These are phyloP conservation scores for Smutsia temminckii DNA, from an alignment of 2,797 vertebrate genomes.

Conservation along the genomic window DNA sequence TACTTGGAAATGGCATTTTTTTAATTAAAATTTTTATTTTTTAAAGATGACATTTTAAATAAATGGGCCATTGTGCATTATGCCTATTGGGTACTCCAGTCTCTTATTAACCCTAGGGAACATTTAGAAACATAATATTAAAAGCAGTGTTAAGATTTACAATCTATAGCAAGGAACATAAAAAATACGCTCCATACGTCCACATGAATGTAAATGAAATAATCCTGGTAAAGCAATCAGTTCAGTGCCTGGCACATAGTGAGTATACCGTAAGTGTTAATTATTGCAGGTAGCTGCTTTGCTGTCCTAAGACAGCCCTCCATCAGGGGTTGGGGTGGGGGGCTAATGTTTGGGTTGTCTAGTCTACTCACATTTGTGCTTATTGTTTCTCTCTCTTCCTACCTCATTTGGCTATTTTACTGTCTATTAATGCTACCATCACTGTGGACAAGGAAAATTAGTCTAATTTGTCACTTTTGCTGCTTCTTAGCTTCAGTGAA, in stretches of 20 bases:
- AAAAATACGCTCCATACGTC: background rate
- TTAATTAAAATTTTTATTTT: conserved; percentile 66
- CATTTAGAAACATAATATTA: conserved; percentile 57
- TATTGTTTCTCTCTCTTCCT: background rate
- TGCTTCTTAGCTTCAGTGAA: background rate
- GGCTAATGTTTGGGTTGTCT: background rate
- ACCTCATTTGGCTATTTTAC: conserved; percentile 1
- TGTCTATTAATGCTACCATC: conserved; percentile 45
- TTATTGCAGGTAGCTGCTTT: background rate
- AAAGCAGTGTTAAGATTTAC: conserved; percentile 60
- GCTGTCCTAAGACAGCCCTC: background rate
- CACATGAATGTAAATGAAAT: background rate
- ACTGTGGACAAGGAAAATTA: background rate
- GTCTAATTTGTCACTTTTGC: background rate
- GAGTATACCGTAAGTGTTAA: fast-evolving
- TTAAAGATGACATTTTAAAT: conserved; percentile 64
- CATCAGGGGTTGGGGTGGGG: background rate
- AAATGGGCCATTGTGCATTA: conserved; percentile 36
- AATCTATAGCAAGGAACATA: conserved; percentile 20
- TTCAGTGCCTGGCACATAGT: no score
- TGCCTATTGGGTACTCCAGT: conserved; percentile 14
- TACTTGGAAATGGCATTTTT: conserved; percentile 43
- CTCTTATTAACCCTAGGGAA: conserved; percentile 53
- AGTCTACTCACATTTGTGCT: conserved; percentile 65
- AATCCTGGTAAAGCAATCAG: background rate